Base-by-base conservation (phyloP, 2,113 vertebrate species). In the Cynocephalus volans region DNA sequence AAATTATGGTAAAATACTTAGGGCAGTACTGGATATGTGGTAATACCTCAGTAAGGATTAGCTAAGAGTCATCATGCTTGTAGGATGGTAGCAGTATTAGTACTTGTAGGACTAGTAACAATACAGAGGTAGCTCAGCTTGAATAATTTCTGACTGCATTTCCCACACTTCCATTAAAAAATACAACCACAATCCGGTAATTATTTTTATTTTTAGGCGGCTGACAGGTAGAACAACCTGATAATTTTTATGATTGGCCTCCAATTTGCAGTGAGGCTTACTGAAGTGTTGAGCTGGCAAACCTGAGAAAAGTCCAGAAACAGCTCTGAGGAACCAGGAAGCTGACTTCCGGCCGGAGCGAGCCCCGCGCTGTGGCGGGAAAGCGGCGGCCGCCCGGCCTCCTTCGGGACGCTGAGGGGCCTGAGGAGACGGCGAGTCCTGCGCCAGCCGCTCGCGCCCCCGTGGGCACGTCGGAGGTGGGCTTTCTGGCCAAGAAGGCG, bases 1-100 rank as follows among this genome's bases (percentile, higher is more conserved):
- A 92, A 95, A 84, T 88, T 92, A 24, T 54, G 19, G 7, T 77
- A 88, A 88, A 77, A 69, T 31, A 70, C 45, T 92, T 83, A 4
- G 17, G 64, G 56, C 23, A 92, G 65, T 72, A 24, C n/a, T 92
- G 33, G 24, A 5, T 92, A 64, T 72, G 77, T 92, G 79, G 45
- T 92, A 69, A 94, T 64, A 88, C 64, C 28, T 84, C 50, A 58
- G 15, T 62, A 79, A 65, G 7, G 65, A 24, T 70, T 93, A 80
- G 48, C 64, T 80, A 85, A 90, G 48, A 85, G 21, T 70, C 31
- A 41, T 3, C 41, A 41, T 41, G 41, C 41, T 41, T 41, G 41
- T 41, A 41, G 41, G 3, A 52, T 19, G 60, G 5, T 28, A 54
- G 4, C 60, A 36, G 36, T 31, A 65, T 21, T 65, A 76, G 26